Evolutionary conservation across 2,113 vertebrate species (phyloP), one percentile per base, ranked within the genome.

Genomic region (Leptobrachium ailaonicum): DNA sequence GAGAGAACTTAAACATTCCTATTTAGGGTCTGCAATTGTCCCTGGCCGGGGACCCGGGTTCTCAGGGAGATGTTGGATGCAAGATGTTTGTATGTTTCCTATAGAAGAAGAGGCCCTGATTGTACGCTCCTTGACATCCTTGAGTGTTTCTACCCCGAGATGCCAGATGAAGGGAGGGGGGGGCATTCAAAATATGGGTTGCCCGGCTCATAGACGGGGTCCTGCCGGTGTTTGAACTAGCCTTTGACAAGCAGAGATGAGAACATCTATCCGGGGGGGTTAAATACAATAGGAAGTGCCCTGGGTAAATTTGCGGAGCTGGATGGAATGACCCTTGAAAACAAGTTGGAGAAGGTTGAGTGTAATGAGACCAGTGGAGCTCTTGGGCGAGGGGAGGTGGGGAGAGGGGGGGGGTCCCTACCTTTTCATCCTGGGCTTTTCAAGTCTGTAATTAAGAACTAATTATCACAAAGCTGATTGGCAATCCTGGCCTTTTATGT

Each of bases 71-170:
- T 60, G 10, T 40, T 41, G 7, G 40, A 20, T 66, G n/a, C 63
- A 67, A 50, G 71, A 73, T 60, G 71, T 80, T 77, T 74, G 71
- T 58, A 47, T 10, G 71, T 42, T 74, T 40, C 20, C 45, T 47
- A 71, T 2, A 67, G 47, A 56, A 60, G 20, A 32, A 40, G 44
- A 40, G 68, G 62, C 20, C 45, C 72, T 75, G 64, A 60, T 66
- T 74, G 79, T 83, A 60, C 75, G 20, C 63, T 42, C 69, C 73
- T 45, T 85, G 84, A 87, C 86, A 82, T 87, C 87, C 83, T 68
- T 82, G 75, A 84, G 44, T 72, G 58, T 81, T 40, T 75, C 83
- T 84, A 81, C 86, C 81, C 32, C 43, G 53, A 47, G 53, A 40
- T 53, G 41, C 40, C 32, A 80, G 83, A 47, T 50, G 73, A 54